Base-by-base conservation (phyloP, 1,140 invertebrate genomes). In the Drosophila miranda region DNA sequence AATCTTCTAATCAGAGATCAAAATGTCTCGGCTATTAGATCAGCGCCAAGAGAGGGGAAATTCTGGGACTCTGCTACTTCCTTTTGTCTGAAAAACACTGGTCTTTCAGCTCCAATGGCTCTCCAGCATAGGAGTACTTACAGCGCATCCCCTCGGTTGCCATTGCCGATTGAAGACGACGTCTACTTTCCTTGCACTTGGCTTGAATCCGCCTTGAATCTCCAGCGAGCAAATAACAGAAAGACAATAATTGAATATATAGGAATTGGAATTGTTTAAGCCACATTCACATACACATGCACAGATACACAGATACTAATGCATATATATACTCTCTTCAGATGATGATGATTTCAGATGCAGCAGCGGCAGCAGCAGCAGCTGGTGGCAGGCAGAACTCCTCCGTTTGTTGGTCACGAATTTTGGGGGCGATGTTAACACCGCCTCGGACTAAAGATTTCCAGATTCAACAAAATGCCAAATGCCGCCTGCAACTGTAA, bases 161-260 rank as follows among this genome's bases (percentile, higher is more conserved):
- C 16, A 9, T 8, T 6, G 21, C 64, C 61, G 50, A 55, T 19
- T 38, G 11, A 11, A 26, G 14, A 5, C 0, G 30, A 45, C 38
- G 51, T 38, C 34, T 55, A 68, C 50, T 68, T 67, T 77, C 69
- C 54, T 73, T 73, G 57, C 75, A 78, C 76, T 78, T 78, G 75
- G 69, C 76, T 68, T 49, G 78, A 58, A 43, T 41, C 52, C 69
- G 49, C 49, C 54, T 50, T 48, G 53, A 73, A 54, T 64, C 49
- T 28, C 59, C 51, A 53, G 60, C 46, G 46, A 42, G 59, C 61
- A 46, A 21, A 26, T 14, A 45, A 30, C 55, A 54, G 61, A 82
- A 77, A 77, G 70, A 82, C 64, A 83, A 82, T 82, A 82, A 82
- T 82, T 82, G 79, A 82, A 82, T 82, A 76, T 54, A 58, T 58